These are phyloP conservation scores for Trogon melanurus DNA, from an alignment of 2,113 vertebrate genomes.

Conservation along the genomic window DNA sequence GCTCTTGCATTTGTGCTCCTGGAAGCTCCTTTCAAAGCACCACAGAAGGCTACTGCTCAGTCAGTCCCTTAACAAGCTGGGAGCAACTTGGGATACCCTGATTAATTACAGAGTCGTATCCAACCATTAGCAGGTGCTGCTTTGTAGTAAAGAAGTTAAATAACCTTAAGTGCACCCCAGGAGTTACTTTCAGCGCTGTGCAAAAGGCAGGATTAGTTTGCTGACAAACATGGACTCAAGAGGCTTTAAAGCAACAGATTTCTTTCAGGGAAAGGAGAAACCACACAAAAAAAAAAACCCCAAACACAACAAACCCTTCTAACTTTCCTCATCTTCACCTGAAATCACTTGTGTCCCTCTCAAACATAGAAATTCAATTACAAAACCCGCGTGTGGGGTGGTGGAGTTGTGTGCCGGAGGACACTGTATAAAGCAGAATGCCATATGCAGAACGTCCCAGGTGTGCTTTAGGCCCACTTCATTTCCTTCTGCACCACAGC, in stretches of 20 bases:
- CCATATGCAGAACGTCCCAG: neutral
- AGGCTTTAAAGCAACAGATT: neutral
- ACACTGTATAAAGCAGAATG: neutral
- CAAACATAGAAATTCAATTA: neutral
- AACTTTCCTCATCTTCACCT: neutral
- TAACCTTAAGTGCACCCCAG: neutral
- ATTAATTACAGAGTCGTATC: neutral
- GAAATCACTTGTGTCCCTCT: neutral
- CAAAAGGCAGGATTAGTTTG: neutral
- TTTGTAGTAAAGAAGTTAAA: neutral
- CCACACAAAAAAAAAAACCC: neutral
- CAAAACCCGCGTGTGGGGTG: fast-evolving
- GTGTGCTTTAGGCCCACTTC: neutral
- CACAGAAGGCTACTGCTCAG: neutral
- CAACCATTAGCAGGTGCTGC: neutral
- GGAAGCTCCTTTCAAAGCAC: neutral
- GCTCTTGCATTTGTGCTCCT: neutral
- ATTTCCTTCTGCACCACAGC: neutral
- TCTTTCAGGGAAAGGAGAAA: neutral
- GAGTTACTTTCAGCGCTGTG: neutral
- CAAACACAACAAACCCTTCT: neutral
- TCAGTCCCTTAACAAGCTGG: neutral
- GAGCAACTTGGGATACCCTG: fast-evolving
- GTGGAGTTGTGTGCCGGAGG: neutral
- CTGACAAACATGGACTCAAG: neutral